Percentiles rank a stretch among this genome's conserved stretches.
These are phyloP conservation scores for Pedetes capensis DNA, from an alignment of 2,113 vertebrate genomes.

Conservation along the genomic window DNA sequence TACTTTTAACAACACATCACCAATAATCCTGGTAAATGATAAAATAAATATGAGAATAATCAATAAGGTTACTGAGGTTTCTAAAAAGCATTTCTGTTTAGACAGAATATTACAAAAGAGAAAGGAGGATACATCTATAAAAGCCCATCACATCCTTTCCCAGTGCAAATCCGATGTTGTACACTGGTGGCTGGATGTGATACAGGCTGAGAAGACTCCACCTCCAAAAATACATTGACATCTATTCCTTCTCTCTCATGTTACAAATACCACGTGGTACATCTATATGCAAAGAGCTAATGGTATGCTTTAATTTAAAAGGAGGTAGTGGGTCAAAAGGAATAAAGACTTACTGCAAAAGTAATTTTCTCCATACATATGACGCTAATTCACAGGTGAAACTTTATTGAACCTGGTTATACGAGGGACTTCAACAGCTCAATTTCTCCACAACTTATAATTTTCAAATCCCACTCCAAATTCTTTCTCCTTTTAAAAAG, in stretches of 20 bases:
- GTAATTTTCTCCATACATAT: slow-evolving; percentile 41
- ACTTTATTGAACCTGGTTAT: slow-evolving; percentile 48
- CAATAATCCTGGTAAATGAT: slow-evolving; percentile 48
- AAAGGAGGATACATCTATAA: not conserved
- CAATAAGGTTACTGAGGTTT: not conserved
- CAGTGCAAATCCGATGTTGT: not conserved
- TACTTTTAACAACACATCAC: slow-evolving; percentile 66
- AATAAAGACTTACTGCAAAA: slow-evolving; percentile 38
- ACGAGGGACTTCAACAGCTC: slow-evolving; percentile 16
- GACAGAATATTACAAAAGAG: not conserved
- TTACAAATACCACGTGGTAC: not conserved
- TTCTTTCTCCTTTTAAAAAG: not conserved
- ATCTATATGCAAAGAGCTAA: not conserved
- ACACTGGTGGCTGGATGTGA: slow-evolving; percentile 24
- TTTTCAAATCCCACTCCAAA: slow-evolving; percentile 45
- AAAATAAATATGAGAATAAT: slow-evolving; percentile 53
- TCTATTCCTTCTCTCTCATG: not conserved
- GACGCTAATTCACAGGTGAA: slow-evolving; percentile 32
- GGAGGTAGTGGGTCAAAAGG: not conserved
- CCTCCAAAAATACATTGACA: not conserved
- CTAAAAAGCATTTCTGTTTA: slow-evolving; percentile 30
- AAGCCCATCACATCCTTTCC: not conserved
- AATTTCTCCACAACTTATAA: slow-evolving; percentile 7
- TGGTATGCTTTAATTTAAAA: not conserved
- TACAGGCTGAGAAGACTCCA: not conserved